Evolutionary conservation across 2,888 invertebrate genomes (phyloP).

Genomic region (Protophormia terraenovae): DNA sequence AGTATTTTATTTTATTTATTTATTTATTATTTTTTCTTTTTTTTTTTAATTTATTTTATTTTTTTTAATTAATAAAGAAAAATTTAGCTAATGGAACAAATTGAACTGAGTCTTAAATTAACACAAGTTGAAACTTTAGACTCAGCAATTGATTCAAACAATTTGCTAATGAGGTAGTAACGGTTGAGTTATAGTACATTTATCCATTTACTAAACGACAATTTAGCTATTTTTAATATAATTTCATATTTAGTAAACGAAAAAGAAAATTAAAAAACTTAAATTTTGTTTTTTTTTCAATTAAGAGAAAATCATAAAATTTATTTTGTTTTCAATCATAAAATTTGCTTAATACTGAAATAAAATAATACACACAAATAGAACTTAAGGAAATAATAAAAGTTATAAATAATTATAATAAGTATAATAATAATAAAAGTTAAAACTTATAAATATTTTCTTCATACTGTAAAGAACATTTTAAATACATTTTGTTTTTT

Average conservation of each 20-base stretch:
- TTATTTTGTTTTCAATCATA: conserved; percentile 23
- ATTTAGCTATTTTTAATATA: conserved; percentile 43
- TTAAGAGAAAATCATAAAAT: conserved; percentile 47
- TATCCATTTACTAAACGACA: conserved; percentile 34
- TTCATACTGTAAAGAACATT: background rate
- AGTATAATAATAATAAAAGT: conserved; percentile 66
- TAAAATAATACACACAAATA: conserved; percentile 33
- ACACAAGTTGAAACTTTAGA: too few species aligned
- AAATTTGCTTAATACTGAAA: conserved; percentile 69
- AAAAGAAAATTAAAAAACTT: conserved; percentile 3
- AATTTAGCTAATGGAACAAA: conserved; percentile 56
- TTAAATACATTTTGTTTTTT: background rate
- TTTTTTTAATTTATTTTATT: background rate
- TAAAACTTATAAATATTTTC: conserved; percentile 51
- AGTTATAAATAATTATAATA: conserved; percentile 71
- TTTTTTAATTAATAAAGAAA: conserved; percentile 19
- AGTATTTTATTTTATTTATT: background rate
- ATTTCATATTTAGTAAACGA: background rate
- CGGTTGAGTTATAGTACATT: conserved; percentile 75
- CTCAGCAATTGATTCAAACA: conserved; percentile 63
- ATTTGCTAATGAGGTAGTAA: conserved; percentile 80
- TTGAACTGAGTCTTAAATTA: background rate
- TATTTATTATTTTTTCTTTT: background rate
- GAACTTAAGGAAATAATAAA: conserved; percentile 62
- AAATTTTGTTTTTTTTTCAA: background rate